phyloP scores from a whole-genome alignment of 2,797 vertebrate genomes.

The Parauchenoglanis ngamensis region DNA sequence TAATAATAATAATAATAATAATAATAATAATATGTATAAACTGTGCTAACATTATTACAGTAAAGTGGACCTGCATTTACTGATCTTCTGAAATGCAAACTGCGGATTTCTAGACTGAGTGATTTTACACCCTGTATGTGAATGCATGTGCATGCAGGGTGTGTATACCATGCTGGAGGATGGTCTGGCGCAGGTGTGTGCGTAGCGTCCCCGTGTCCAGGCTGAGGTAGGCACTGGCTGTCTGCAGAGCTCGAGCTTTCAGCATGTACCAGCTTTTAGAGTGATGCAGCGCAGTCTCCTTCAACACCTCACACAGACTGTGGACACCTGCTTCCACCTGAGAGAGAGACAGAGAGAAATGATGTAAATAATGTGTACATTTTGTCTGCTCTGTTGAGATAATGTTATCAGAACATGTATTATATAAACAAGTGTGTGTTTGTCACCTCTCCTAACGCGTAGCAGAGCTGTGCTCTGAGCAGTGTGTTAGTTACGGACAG shows the following conservation, averaged over 20 bases:
- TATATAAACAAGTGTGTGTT: background rate
- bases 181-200: constrained; percentile 66
- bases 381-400: background rate
- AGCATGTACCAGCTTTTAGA: constrained; percentile 88
- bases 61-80: background rate
- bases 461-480: constrained; percentile 80
- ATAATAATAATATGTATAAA: too few relatives aligned
- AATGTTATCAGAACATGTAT: background rate
- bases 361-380: background rate
- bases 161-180: constrained; percentile 77
- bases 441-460: constrained; percentile 73
- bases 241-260: constrained; percentile 79
- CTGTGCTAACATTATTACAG: background rate
- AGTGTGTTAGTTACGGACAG: constrained; percentile 72
- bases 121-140: background rate
- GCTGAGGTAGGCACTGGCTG: constrained; percentile 78
- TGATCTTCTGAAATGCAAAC: background rate
- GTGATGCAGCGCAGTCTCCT: constrained; percentile 75
- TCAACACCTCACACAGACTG: constrained; percentile 77
- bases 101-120: background rate
- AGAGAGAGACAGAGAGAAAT: background rate
- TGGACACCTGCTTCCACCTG: constrained; percentile 79
- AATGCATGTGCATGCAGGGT: too few relatives aligned
- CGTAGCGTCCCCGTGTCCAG: constrained; percentile 74
- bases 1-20: background rate